Conservation (phyloP, 2,797 vertebrate species). For the Eupleurogrammus muticus region DNA sequence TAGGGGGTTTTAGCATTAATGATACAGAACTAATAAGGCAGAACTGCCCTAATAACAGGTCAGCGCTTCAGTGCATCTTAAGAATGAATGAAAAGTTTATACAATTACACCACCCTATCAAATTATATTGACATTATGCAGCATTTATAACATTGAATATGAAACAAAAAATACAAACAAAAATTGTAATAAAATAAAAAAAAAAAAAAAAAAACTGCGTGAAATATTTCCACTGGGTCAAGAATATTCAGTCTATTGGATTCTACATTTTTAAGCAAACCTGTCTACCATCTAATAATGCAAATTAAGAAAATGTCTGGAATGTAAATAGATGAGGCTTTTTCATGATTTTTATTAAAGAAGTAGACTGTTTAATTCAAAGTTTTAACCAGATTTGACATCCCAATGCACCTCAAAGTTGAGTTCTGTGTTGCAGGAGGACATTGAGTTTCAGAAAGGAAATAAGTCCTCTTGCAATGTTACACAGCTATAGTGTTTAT, state of each 20-base stretch:
- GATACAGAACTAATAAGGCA: background rate
- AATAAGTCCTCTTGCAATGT: background rate
- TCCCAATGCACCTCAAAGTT: background rate
- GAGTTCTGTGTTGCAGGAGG: background rate
- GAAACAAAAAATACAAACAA: conserved; percentile 15
- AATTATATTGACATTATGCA: background rate
- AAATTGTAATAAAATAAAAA: background rate
- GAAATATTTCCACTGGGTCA: conserved; percentile 35
- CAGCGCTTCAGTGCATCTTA: conserved; percentile 12
- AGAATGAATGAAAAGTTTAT: background rate
- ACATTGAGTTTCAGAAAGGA: background rate
- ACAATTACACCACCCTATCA: conserved; percentile 8
- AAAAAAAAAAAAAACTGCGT: conserved; percentile 8
- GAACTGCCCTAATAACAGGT: conserved; percentile 6
- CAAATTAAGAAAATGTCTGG: background rate
- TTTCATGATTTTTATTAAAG: too few species aligned
- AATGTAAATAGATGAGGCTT: background rate
- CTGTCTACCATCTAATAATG: background rate
- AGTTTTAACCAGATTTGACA: background rate
- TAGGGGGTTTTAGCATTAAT: background rate
- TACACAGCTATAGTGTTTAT: background rate
- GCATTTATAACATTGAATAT: conserved; percentile 22
- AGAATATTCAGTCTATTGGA: conserved; percentile 1
- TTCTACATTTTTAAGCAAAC: conserved; percentile 5
- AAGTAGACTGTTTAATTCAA: background rate